These are phyloP conservation scores for Colostygia pectinataria DNA, from an alignment of 2,888 invertebrate species.

Conservation along the genomic window DNA sequence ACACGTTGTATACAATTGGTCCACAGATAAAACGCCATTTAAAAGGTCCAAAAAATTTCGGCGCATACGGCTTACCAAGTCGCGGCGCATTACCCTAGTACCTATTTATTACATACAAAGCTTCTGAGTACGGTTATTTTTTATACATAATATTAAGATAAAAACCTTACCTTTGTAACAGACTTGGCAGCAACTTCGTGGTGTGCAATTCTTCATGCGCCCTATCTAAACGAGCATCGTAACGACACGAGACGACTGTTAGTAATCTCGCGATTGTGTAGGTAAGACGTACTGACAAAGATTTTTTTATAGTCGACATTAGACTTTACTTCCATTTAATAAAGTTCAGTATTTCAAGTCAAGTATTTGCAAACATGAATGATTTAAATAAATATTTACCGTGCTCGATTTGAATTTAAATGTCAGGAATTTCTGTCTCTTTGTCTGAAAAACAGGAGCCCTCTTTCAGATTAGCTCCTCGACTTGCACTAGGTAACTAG, in stretches of 20 bases:
- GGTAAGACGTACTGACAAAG: constrained; percentile 31
- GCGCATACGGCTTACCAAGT: no score
- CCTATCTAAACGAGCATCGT: constrained; percentile 81
- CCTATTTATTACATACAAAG: no score
- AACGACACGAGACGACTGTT: constrained; percentile 67
- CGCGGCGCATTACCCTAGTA: no score
- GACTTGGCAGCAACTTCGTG: constrained; percentile 50
- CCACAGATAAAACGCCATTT: no score
- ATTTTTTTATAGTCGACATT: constrained; percentile 41
- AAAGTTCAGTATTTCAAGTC: constrained; percentile 35
- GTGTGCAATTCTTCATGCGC: constrained; percentile 76
- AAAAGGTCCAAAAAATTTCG: no score
- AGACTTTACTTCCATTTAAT: constrained; percentile 39
- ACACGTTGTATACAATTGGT: no score
- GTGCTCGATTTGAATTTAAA: constrained; percentile 32
- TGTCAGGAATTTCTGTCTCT: no score
- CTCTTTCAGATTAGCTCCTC: no score
- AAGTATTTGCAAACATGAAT: constrained; percentile 40
- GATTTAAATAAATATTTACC: constrained; percentile 45
- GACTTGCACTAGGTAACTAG: no score
- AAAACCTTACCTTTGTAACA: constrained; percentile 10
- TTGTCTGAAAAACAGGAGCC: no score
- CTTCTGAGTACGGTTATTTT: no score
- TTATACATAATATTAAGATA: no score
- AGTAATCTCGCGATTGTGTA: constrained; percentile 72